Evolutionary conservation across 2,797 vertebrate species (phyloP).

Genomic region (Macroramphosus scolopax): DNA sequence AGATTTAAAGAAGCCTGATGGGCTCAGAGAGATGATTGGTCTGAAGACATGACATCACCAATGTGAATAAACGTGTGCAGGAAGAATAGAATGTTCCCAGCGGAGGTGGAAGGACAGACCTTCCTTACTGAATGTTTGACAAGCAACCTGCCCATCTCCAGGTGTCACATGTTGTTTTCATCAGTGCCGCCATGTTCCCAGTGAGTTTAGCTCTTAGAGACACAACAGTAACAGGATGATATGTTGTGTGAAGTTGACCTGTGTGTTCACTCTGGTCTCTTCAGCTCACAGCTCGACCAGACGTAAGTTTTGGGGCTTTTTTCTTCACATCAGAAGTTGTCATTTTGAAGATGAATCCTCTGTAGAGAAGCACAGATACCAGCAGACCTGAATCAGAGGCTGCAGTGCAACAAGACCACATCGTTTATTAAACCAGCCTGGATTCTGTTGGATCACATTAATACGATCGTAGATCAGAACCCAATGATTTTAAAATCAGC

Average conservation of each 20-base stretch:
- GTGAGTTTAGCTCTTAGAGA: background rate
- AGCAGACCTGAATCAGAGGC: background rate
- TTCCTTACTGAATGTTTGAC: no score
- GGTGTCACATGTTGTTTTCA: background rate
- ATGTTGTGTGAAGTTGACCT: slow-evolving; percentile 4
- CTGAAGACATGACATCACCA: no score
- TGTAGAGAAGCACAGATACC: slow-evolving; percentile 37
- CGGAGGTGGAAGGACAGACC: no score
- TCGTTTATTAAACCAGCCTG: background rate
- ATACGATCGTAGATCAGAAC: no score
- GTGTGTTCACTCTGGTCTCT: slow-evolving; percentile 37
- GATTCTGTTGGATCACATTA: background rate
- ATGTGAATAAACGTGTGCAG: no score
- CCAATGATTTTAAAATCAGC: background rate
- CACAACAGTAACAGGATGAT: background rate
- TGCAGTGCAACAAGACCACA: background rate
- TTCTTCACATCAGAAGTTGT: slow-evolving; percentile 6
- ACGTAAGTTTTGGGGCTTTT: slow-evolving; percentile 62
- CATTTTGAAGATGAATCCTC: slow-evolving; percentile 23
- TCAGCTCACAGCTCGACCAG: slow-evolving; percentile 55
- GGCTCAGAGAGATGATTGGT: no score
- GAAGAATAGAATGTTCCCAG: no score
- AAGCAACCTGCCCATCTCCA: background rate
- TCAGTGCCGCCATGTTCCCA: background rate
- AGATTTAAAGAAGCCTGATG: no score